Percentiles rank a stretch among this genome's conserved stretches.
phyloP scores from a whole-genome alignment of 1,140 invertebrate genomes.

The Fragariocoptes setiger region DNA sequence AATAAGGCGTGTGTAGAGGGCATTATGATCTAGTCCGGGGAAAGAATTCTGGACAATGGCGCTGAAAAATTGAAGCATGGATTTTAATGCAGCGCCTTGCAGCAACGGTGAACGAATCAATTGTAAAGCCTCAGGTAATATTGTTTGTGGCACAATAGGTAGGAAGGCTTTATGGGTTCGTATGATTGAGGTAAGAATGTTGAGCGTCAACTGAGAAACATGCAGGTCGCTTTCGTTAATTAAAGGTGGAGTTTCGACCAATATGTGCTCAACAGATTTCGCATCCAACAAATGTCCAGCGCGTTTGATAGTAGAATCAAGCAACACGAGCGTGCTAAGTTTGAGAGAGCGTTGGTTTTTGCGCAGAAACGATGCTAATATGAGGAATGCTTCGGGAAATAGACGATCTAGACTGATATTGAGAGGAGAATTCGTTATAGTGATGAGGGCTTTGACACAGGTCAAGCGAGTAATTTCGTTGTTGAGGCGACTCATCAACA shows the following conservation, averaged over 20 bases:
- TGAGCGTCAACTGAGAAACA: slow-evolving; percentile 32
- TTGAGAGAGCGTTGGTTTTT: slow-evolving; percentile 90
- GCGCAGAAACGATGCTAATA: slow-evolving; percentile 65
- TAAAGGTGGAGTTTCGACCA: slow-evolving; percentile 52
- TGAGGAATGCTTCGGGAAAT: slow-evolving; percentile 53
- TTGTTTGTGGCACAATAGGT: slow-evolving; percentile 18
- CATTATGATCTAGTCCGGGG: slow-evolving; percentile 39
- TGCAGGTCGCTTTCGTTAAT: slow-evolving; percentile 77
- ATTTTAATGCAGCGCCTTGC: slow-evolving; percentile 44
- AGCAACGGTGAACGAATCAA: slow-evolving; percentile 66
- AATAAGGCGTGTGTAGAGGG: slow-evolving; percentile 27
- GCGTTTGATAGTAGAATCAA: slow-evolving; percentile 61
- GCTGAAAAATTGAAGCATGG: slow-evolving; percentile 66
- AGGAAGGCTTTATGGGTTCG: slow-evolving; percentile 18
- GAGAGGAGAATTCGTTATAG: slow-evolving; percentile 61
- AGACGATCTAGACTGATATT: slow-evolving; percentile 54
- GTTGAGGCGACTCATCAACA: slow-evolving; percentile 65
- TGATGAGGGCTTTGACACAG: slow-evolving; percentile 74
- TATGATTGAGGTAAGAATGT: slow-evolving; percentile 20
- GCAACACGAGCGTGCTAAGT: slow-evolving; percentile 50
- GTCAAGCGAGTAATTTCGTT: slow-evolving; percentile 90
- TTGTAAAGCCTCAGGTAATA: slow-evolving; percentile 49
- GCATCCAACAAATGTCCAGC: slow-evolving; percentile 24
- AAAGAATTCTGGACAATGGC: slow-evolving; percentile 46
- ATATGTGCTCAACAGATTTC: slow-evolving; percentile 19